These are phyloP conservation scores for Luffia ferchaultella DNA, from an alignment of 2,888 invertebrate genomes.

Conservation along the genomic window DNA sequence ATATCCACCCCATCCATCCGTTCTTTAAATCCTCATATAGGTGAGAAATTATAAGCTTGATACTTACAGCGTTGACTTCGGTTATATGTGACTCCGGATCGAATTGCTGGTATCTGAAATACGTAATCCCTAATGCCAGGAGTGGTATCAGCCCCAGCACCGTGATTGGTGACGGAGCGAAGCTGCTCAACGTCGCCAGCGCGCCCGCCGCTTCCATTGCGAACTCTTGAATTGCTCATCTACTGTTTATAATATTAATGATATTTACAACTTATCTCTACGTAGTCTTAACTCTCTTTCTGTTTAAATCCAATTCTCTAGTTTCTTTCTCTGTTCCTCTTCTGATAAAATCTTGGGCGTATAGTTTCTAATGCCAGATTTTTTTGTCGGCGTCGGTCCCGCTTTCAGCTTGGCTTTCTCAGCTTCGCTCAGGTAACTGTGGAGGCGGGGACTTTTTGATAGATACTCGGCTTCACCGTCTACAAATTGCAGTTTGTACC, in stretches of 20 bases:
- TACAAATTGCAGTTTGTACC: slow-evolving; percentile 50
- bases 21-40: too few relatives aligned
- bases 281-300: slow-evolving; percentile 41
- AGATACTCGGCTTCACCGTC: slow-evolving; percentile 35
- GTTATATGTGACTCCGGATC: slow-evolving; percentile 84
- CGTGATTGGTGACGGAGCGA: slow-evolving; percentile 70
- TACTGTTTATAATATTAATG: slow-evolving; percentile 42
- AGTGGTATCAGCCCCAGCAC: slow-evolving; percentile 81
- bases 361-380: slow-evolving; percentile 73
- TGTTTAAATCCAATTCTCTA: slow-evolving; percentile 76
- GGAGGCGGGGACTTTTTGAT: slow-evolving; percentile 35
- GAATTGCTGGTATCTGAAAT: slow-evolving; percentile 79
- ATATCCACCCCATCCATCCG: too few relatives aligned
- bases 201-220: slow-evolving; percentile 60
- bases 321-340: slow-evolving; percentile 58
- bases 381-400: slow-evolving; percentile 44
- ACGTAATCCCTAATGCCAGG: slow-evolving; percentile 81
- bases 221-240: slow-evolving; percentile 36
- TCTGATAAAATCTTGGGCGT: slow-evolving; percentile 74
- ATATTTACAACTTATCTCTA: slow-evolving; percentile 57
- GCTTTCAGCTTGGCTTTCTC: slow-evolving; percentile 54
- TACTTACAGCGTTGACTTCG: slow-evolving; percentile 75
- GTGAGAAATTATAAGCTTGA: too few relatives aligned
- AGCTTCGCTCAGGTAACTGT: slow-evolving; percentile 42
- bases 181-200: slow-evolving; percentile 48